A percentile compares a stretch with the other conserved stretches of the same genome.
phyloP scores from a whole-genome alignment of 2,888 invertebrate species.

The Scaptomyza polygonia region DNA sequence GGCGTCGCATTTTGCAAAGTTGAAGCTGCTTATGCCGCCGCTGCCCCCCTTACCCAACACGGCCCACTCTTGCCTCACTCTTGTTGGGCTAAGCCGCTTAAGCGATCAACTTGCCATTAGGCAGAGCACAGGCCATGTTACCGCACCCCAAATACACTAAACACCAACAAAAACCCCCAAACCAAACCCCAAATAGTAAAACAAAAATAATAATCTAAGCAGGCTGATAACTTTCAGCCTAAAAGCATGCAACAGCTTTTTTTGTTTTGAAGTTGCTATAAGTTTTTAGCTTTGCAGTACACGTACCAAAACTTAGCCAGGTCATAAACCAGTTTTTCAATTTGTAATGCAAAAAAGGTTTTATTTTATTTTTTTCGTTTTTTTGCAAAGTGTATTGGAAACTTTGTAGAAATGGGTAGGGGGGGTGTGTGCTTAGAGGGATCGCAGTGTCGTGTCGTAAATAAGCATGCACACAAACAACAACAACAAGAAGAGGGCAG shows the following conservation, averaged over 20 bases:
- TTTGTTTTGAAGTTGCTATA: no score
- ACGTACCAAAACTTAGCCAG: conserved; percentile 75
- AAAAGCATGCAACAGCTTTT: conserved; percentile 71
- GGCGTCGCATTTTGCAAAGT: conserved; percentile 22
- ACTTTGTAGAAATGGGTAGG: no score
- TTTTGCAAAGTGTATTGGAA: conserved; percentile 58
- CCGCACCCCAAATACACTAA: conserved; percentile 39
- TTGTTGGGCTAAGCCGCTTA: conserved; percentile 53
- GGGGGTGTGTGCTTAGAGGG: conserved; percentile 1
- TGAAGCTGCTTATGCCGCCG: conserved; percentile 3
- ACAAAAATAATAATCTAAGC: conserved; percentile 26
- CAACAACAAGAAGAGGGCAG: conserved; percentile 23
- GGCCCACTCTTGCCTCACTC: neutral
- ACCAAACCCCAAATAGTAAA: neutral
- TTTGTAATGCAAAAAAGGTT: conserved; percentile 59
- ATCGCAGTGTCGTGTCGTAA: conserved; percentile 55
- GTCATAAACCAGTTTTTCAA: conserved; percentile 75
- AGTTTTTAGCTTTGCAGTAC: conserved; percentile 53
- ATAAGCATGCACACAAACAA: conserved; percentile 50
- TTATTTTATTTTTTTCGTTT: conserved; percentile 31
- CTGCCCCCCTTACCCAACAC: neutral
- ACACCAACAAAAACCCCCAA: neutral
- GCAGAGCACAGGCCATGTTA: conserved; percentile 7
- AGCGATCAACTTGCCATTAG: conserved; percentile 52
- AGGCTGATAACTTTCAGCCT: conserved; percentile 63